Conservation (phyloP, 2,113 vertebrate species). For the Alethe diademata region DNA sequence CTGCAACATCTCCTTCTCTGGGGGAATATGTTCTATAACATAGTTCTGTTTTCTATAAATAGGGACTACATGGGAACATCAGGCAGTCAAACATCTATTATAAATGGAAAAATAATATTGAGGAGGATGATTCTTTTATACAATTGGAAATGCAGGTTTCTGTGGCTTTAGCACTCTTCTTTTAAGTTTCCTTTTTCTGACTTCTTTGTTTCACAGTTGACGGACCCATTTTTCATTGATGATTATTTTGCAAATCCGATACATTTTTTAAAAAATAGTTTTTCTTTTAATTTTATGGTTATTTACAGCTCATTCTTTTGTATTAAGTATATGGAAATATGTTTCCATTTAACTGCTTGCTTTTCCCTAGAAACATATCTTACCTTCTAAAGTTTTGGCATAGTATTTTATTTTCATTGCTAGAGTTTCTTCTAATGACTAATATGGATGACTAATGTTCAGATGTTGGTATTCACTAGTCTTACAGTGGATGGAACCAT, state of each 20-base stretch:
- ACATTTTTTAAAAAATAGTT: not conserved
- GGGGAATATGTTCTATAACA: not conserved
- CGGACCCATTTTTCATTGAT: not conserved
- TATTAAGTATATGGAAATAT: not conserved
- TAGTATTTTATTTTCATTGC: not conserved
- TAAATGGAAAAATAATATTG: not conserved
- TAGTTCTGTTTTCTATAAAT: not conserved
- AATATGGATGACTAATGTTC: not conserved
- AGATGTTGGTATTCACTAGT: not conserved
- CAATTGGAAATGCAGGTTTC: not conserved
- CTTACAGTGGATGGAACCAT: not conserved
- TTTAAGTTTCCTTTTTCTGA: not conserved
- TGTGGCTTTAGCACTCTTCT: not conserved
- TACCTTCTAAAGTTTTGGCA: not conserved
- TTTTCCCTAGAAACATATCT: not conserved
- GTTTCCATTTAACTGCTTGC: slow-evolving; percentile 2
- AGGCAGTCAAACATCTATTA: not conserved
- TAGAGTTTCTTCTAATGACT: not conserved
- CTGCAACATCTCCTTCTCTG: not conserved
- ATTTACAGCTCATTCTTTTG: not conserved
- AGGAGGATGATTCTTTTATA: not conserved
- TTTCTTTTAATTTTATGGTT: not conserved
- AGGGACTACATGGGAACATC: not conserved
- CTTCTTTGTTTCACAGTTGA: not conserved
- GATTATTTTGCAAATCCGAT: not conserved